Evolutionary conservation across 2,797 vertebrate genomes (phyloP), one percentile per base, ranked within the genome.

Genomic region (Hydrocynus forskahlii): DNA sequence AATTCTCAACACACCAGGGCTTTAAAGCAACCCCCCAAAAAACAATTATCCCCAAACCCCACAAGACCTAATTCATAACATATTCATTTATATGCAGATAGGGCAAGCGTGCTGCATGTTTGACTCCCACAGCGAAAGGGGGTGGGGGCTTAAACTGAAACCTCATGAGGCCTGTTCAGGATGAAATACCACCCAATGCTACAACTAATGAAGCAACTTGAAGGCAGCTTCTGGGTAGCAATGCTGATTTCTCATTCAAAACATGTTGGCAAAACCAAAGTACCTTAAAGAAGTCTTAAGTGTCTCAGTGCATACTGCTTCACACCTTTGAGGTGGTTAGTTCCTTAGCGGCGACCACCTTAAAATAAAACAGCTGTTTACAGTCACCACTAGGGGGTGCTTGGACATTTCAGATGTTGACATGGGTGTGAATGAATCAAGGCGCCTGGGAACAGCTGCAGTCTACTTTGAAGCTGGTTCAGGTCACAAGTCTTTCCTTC

Each of bases 401-500:
- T 79, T 3, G 59, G 40, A 9, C 17, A 9, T 82, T 8, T 9
- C 45, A 1, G 4, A 8, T 50, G 83, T 12, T 14, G 45, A n/a
- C 40, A 23, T 5, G 43, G 43, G 7, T 59, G 9, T 25, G 40
- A 45, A 62, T 4, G 8, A 69, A 64, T 19, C n/a, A 25, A 7
- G 64, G 14, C 21, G 72, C 81, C 86, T 84, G 87, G 83, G 90
- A 92, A 91, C 78, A 83, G 66, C 80, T 72, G 83, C 35, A 80
- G 80, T 67, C 64, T 57, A 76, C 86, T 92, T 87, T 88, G 78
- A 87, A 89, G 88, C 88, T 13, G 6, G 89, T 77, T 84, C 19
- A 75, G 88, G 92, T 93, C 93, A 93, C 92, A 92, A 92, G 92
- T 75, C 86, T 88, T 60, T 86, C 38, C 81, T 85, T 80, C 87